Base-by-base conservation (phyloP, 2,888 invertebrate species). In the Meta bourneti region DNA sequence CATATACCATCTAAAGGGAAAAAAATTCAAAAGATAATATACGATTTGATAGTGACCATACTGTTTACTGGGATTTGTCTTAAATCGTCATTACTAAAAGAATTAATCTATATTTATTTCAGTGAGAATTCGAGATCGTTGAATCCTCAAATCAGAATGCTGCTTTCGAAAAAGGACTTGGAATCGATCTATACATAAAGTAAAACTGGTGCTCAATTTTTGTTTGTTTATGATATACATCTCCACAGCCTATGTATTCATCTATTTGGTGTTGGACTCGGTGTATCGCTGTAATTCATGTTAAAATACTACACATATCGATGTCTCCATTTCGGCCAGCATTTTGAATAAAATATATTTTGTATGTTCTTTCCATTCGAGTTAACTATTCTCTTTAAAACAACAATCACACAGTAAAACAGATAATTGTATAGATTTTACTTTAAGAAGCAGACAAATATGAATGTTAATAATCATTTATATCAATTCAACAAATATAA, bases 281-380 rank as follows among this genome's bases (percentile, higher is more conserved):
- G 20, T 84, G 48, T 84, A 70, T 84, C 52, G 82, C 78, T 90
- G 89, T 90, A 78, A 54, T 52, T 90, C 61, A 84, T 90, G 75
- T 79, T 69, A 72, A 83, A 82, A 71, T 19, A 84, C 70, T 70
- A 61, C 71, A 81, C n/a, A 88, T 84, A 77, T 90, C 71, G 79
- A 90, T 90, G 89, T 90, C 83, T 90, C 89, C 89, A 90, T 90
- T 90, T 90, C 69, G 74, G 77, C 77, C 71, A 90, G 83, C 19
- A n/a, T 77, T 82, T 82, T 13, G 54, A 90, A 90, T 90, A 84
- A 90, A 90, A n/a, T 90, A 84, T 90, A 90, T 90, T 90, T 90
- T 84, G 52, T 79, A 82, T 75, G 48, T 77, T 77, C 8, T 82
- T 51, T 74, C 61, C 78, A 78, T 19, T 75, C 49, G 49, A 13